These are phyloP conservation scores for Colletes gigas DNA, from an alignment of 1,140 invertebrate species.

Conservation along the genomic window DNA sequence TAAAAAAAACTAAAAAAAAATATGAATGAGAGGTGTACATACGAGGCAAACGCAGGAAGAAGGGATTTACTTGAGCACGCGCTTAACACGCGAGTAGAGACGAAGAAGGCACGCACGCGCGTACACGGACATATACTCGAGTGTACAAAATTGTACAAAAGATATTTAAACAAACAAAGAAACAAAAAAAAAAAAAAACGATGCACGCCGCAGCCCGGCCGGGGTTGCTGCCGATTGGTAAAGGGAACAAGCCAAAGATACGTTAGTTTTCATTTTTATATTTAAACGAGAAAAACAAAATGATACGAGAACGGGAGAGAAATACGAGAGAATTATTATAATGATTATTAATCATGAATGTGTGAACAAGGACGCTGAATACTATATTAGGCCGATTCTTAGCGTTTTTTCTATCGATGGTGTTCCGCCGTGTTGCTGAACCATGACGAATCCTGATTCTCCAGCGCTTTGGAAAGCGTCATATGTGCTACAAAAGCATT, in stretches of 20 bases:
- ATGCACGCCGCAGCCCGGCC: constrained; percentile 70
- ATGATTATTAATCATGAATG: constrained; percentile 67
- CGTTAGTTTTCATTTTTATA: constrained; percentile 82
- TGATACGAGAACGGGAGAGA: constrained; percentile 59
- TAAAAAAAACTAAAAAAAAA: constrained; percentile 11
- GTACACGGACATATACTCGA: constrained; percentile 64
- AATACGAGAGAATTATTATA: constrained; percentile 70
- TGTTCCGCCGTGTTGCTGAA: constrained; percentile 18
- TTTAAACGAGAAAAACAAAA: constrained; percentile 74
- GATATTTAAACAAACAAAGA: constrained; percentile 68
- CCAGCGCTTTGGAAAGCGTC: background rate
- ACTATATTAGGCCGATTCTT: constrained; percentile 67
- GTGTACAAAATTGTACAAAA: constrained; percentile 79
- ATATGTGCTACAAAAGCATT: background rate
- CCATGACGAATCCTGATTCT: background rate
- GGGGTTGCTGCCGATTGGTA: constrained; percentile 78
- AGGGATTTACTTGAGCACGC: constrained; percentile 28
- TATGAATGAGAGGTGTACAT: constrained; percentile 18
- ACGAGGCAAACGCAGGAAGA: background rate
- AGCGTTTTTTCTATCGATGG: constrained; percentile 67
- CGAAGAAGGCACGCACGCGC: constrained; percentile 65
- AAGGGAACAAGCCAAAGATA: constrained; percentile 83
- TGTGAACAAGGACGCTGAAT: constrained; percentile 61
- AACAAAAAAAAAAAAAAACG: constrained; percentile 72
- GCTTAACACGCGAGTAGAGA: constrained; percentile 51